A percentile compares a stretch with the other conserved stretches of the same genome.
Conservation (phyloP, 2,888 invertebrate species). For the Agriopis leucophaearia region DNA sequence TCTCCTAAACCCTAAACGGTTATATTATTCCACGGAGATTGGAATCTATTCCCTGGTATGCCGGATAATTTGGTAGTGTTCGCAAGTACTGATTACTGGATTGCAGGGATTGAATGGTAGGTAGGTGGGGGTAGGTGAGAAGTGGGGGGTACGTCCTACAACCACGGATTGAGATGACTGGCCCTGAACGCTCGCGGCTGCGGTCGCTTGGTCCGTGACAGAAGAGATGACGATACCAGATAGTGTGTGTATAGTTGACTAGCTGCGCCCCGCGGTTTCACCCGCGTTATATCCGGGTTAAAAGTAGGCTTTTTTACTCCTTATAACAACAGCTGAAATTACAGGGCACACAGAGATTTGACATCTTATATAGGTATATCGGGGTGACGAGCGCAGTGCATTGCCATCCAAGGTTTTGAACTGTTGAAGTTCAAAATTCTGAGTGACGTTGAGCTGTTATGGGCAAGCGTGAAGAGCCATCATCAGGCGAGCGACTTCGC, state of each 20-base stretch:
- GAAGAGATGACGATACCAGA: constrained; percentile 19
- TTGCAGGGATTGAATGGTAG: constrained; percentile 45
- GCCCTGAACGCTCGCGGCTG: constrained; percentile 65
- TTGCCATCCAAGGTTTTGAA: too few species aligned
- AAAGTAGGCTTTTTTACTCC: too few species aligned
- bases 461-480: too few species aligned
- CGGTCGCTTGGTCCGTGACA: constrained; percentile 45
- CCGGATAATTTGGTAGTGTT: constrained; percentile 40
- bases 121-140: constrained; percentile 43
- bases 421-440: too few species aligned
- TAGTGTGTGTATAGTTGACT: neutral
- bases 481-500: too few species aligned
- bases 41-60: constrained; percentile 38
- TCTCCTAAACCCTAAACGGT: constrained; percentile 33
- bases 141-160: constrained; percentile 58
- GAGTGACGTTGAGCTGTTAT: too few species aligned
- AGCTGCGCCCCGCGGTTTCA: too few species aligned
- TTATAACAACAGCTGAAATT: too few species aligned
- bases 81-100: constrained; percentile 65
- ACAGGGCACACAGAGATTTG: too few species aligned
- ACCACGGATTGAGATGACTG: constrained; percentile 73
- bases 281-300: too few species aligned
- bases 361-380: too few species aligned
- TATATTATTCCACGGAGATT: constrained; percentile 40
- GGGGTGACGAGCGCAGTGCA: too few species aligned